phyloP scores from a whole-genome alignment of 2,113 vertebrate genomes.

The Galemys pyrenaicus region DNA sequence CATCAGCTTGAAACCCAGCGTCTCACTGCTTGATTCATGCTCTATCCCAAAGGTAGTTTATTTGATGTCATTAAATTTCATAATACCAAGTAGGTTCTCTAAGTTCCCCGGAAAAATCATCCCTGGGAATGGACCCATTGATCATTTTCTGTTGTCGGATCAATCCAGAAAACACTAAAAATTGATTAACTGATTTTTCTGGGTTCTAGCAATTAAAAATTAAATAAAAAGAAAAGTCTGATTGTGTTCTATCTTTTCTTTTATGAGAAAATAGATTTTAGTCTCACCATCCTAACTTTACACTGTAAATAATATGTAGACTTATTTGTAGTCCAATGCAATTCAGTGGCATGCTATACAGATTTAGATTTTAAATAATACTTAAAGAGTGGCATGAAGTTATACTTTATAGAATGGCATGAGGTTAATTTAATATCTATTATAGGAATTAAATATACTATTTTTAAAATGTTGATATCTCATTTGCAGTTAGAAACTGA shows the following conservation, averaged over 20 bases:
- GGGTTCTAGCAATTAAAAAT: not conserved
- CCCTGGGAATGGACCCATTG: not conserved
- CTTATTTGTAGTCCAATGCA: not conserved
- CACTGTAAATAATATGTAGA: not conserved
- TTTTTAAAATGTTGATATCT: not conserved
- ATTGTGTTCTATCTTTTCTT: not conserved
- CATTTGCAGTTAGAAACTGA: not conserved
- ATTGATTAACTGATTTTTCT: not conserved
- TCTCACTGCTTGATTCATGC: not conserved
- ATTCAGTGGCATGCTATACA: not conserved
- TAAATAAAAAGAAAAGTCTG: not conserved
- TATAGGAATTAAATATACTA: not conserved
- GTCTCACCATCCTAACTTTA: not conserved
- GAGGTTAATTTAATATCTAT: not conserved
- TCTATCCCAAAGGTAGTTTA: not conserved
- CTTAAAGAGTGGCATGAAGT: not conserved
- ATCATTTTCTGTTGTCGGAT: conserved; percentile 36
- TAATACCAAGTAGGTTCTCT: not conserved
- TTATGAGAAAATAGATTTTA: conserved; percentile 18
- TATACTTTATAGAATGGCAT: not conserved
- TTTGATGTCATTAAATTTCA: conserved; percentile 18
- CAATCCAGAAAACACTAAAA: conserved; percentile 48
- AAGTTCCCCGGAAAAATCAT: conserved; percentile 4
- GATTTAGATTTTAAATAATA: conserved; percentile 9
- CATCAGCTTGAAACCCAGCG: not conserved